Conservation (phyloP, 1,140 invertebrate species). For the Tetramorium simillimum region DNA sequence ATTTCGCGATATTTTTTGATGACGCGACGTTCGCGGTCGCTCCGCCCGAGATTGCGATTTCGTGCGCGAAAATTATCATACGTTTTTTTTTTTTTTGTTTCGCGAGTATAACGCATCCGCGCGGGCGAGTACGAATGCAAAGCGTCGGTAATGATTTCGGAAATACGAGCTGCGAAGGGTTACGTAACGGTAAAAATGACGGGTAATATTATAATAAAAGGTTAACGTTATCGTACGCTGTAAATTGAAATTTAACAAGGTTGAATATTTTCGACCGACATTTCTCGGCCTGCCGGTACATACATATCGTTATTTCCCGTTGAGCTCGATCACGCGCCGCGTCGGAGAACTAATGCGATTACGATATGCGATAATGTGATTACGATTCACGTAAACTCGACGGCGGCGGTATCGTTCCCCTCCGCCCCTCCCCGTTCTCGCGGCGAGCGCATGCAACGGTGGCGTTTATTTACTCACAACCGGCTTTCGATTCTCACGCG, state of each 20-base stretch:
- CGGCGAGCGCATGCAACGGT: background rate
- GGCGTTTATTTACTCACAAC: constrained; percentile 28
- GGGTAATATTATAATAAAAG: constrained; percentile 35
- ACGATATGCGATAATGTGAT: constrained; percentile 53
- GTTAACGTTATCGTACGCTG: constrained; percentile 32
- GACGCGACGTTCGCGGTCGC: too few relatives aligned
- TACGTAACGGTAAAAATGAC: constrained; percentile 17
- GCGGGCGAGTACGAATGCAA: background rate
- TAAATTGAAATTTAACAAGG: constrained; percentile 30
- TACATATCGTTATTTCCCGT: constrained; percentile 25
- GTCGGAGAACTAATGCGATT: constrained; percentile 49
- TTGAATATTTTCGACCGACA: background rate
- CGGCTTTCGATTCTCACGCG: constrained; percentile 66
- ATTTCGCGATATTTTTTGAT: constrained; percentile 10
- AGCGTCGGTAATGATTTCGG: background rate
- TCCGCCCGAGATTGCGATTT: constrained; percentile 4
- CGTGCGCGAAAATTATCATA: constrained; percentile 22
- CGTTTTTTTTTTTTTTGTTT: background rate
- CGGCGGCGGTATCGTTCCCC: constrained; percentile 25
- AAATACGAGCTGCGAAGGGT: constrained; percentile 17
- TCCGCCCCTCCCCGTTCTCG: background rate
- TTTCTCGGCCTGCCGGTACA: background rate
- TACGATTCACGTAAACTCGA: constrained; percentile 56
- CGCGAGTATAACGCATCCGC: background rate
- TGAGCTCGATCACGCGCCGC: constrained; percentile 6